Evolutionary conservation across 1,140 invertebrate genomes (phyloP).

Genomic region (Ridgeia piscesae): DNA sequence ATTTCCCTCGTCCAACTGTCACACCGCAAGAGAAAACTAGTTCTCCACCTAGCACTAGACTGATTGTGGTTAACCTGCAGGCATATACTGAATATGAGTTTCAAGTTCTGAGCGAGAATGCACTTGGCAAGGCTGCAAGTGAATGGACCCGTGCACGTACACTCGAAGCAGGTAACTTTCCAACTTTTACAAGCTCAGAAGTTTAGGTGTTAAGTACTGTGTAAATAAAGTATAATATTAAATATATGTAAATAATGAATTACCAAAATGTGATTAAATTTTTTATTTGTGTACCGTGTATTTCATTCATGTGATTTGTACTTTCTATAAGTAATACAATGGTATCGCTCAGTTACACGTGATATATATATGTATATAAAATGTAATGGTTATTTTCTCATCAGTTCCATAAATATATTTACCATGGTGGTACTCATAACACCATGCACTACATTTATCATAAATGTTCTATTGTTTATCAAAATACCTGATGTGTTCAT

Average conservation of each 20-base stretch:
- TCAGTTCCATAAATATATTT: too few relatives aligned
- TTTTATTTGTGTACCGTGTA: neutral
- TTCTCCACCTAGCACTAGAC: conserved; percentile 3
- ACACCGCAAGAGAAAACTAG: neutral
- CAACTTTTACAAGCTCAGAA: neutral
- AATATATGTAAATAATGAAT: neutral
- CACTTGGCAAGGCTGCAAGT: conserved; percentile 50
- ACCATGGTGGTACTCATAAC: too few relatives aligned
- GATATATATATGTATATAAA: neutral
- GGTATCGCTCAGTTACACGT: neutral
- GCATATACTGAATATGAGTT: conserved; percentile 53
- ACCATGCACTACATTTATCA: too few relatives aligned
- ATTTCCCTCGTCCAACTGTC: conserved; percentile 38
- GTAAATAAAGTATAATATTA: neutral
- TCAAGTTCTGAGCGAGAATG: conserved; percentile 52
- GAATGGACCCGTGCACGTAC: conserved; percentile 46
- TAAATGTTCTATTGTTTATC: too few relatives aligned
- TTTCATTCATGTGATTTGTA: neutral
- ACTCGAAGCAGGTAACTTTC: conserved; percentile 32
- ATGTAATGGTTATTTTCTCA: too few relatives aligned
- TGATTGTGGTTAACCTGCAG: conserved; percentile 33
- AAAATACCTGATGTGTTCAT: too few relatives aligned
- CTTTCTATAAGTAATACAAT: neutral
- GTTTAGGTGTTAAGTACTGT: neutral
- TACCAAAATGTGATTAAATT: neutral